These are phyloP conservation scores for Byasa hedistus DNA, from an alignment of 2,888 invertebrate genomes.

Conservation along the genomic window DNA sequence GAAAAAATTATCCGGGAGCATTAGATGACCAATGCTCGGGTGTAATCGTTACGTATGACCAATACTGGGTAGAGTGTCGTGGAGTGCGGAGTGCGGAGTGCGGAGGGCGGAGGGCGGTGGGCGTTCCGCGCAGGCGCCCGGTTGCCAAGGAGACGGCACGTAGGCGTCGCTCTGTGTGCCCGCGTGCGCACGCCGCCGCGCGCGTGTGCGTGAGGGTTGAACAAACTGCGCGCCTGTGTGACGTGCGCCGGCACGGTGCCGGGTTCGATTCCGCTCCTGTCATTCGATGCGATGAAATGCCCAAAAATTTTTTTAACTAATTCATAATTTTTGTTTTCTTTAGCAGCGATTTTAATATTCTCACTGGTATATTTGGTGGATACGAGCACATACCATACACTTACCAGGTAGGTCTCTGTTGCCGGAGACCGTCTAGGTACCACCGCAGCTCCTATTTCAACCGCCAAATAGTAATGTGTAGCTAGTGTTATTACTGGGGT, in stretches of 20 bases:
- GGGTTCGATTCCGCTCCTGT: conserved; percentile 11
- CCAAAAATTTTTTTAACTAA: too few relatives aligned
- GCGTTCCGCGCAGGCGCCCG: conserved; percentile 80
- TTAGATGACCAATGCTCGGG: conserved; percentile 36
- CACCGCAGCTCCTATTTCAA: too few relatives aligned
- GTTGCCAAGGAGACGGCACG: conserved; percentile 83
- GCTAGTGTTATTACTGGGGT: too few relatives aligned
- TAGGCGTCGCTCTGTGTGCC: conserved; percentile 61
- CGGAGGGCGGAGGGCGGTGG: conserved; percentile 58
- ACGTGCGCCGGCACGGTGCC: conserved; percentile 6
- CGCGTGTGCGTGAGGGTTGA: conserved; percentile 33
- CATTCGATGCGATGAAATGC: too few relatives aligned
- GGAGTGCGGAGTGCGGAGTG: too few relatives aligned
- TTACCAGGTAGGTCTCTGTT: too few relatives aligned
- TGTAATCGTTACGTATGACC: conserved; percentile 33
- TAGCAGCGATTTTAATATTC: too few relatives aligned
- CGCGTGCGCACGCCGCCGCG: conserved; percentile 38
- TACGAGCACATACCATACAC: too few relatives aligned
- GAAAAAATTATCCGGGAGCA: background rate
- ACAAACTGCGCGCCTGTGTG: conserved; percentile 21
- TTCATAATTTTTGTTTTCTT: too few relatives aligned
- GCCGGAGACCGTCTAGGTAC: too few relatives aligned
- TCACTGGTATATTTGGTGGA: too few relatives aligned
- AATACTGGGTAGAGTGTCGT: conserved; percentile 36
- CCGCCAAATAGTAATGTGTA: too few relatives aligned